Base-by-base conservation (phyloP, 2,888 invertebrate genomes). In the Clunio marinus region DNA sequence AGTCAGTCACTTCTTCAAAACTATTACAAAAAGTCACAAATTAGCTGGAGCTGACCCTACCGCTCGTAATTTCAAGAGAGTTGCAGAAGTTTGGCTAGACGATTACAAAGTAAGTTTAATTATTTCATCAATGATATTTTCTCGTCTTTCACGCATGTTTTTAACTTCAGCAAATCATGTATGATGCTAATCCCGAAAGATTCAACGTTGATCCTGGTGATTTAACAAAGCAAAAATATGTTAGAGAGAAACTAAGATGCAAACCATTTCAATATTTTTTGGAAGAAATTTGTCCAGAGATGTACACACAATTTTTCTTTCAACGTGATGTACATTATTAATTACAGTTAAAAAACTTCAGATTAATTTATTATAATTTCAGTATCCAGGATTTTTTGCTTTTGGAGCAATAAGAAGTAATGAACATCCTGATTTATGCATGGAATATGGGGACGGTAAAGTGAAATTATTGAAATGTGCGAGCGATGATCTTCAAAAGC, bases 81-180 rank as follows among this genome's bases (percentile, higher is more conserved):
- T 96, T 0, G 96, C 96, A 0, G 94, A 93, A 74, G 96, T 97
- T 1, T 98, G 97, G 97, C 96, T 98, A 96, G 97, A 98, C 76
- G 96, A 97, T 74, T 97, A 94, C 77, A 92, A 91, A 1, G 83
- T 95, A 72, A 87, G 86, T 75, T 25, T 57, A 4, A 22, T n/a
- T n/a, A n/a, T n/a, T n/a, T n/a, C n/a, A n/a, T 22, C 22, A n/a
- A 51, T 22, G 4, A 7, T 20, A 51, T 20, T 13, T 22, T 7
- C 7, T 20, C 7, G 7, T n/a, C 10, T n/a, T 3, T 5, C 41
- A 15, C 7, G n/a, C n/a, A 41, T 41, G n/a, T 2, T 3, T n/a
- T 41, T n/a, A 15, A 41, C 10, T 3, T 41, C 10, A 15, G n/a
- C n/a, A n/a, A n/a, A n/a, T n/a, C n/a, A n/a, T n/a, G n/a, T 32